A percentile compares a stretch with the other conserved stretches of the same genome.
These are phyloP conservation scores for Andricus curvator DNA, from an alignment of 2,888 invertebrate genomes.

Conservation along the genomic window DNA sequence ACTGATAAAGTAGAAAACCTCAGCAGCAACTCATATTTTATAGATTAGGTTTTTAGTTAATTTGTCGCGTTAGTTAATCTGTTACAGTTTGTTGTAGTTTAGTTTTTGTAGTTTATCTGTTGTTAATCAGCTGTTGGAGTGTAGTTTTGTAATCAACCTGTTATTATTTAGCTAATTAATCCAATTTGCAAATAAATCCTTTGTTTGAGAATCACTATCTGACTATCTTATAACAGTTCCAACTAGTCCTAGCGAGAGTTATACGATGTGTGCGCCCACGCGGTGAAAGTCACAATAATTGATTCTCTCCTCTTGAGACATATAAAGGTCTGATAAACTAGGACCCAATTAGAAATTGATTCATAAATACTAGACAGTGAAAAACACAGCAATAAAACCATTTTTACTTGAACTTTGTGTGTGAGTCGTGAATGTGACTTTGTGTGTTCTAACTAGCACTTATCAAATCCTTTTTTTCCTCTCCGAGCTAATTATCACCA, in stretches of 20 bases:
- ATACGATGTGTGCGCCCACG: constrained; percentile 67
- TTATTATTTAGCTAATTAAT: background rate
- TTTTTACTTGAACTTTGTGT: background rate
- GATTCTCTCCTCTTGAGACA: constrained; percentile 71
- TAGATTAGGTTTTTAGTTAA: too few relatives aligned
- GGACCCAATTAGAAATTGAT: constrained; percentile 4
- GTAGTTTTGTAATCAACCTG: too few relatives aligned
- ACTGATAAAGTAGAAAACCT: too few relatives aligned
- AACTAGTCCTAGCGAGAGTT: background rate
- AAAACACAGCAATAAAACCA: background rate
- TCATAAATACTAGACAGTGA: background rate
- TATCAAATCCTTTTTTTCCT: background rate
- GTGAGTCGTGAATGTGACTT: background rate
- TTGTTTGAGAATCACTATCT: background rate
- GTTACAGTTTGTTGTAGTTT: too few relatives aligned
- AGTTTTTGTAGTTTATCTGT: too few relatives aligned
- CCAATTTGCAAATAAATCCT: background rate
- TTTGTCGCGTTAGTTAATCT: too few relatives aligned
- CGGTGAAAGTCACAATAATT: constrained; percentile 76
- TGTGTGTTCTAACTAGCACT: background rate
- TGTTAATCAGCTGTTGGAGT: too few relatives aligned
- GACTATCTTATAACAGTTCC: background rate
- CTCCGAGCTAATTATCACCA: constrained; percentile 4
- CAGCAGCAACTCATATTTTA: too few relatives aligned
- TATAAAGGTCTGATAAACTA: constrained; percentile 42